Percentiles rank a stretch among this genome's conserved stretches.
Conservation (phyloP, 1,140 invertebrate genomes). For the Neuroterus valhalla region DNA sequence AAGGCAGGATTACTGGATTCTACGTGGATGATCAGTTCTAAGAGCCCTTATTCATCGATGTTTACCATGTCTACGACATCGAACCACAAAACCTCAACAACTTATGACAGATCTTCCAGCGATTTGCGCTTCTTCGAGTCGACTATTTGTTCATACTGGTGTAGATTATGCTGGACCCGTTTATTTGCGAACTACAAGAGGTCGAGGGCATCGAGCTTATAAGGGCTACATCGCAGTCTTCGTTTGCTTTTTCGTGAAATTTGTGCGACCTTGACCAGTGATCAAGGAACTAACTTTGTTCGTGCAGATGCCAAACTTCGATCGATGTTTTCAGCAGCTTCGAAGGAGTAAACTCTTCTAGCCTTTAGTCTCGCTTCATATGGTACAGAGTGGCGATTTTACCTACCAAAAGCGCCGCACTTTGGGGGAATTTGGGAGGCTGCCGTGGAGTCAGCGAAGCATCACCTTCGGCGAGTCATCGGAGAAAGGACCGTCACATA, state of each 20-base stretch:
- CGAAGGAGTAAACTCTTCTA: slow-evolving; percentile 17
- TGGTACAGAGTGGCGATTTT: background rate
- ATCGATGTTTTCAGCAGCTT: slow-evolving; percentile 55
- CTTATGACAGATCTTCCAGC: slow-evolving; percentile 60
- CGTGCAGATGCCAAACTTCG: no score
- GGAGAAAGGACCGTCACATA: no score
- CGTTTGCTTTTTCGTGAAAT: slow-evolving; percentile 48
- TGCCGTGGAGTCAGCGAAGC: no score
- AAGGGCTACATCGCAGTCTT: slow-evolving; percentile 56
- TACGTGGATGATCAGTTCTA: no score
- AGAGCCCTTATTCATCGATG: no score
- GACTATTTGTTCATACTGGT: slow-evolving; percentile 52
- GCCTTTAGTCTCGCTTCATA: background rate
- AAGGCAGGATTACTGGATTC: no score
- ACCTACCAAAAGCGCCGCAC: no score
- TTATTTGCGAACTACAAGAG: slow-evolving; percentile 47
- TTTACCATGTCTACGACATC: no score
- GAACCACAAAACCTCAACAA: background rate
- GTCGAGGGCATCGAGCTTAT: slow-evolving; percentile 37
- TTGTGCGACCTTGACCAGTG: slow-evolving; percentile 51
- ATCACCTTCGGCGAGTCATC: no score
- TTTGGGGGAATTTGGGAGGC: no score
- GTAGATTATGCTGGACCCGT: slow-evolving; percentile 60
- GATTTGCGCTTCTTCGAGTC: slow-evolving; percentile 45
- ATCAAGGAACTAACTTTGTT: slow-evolving; percentile 49